phyloP scores from a whole-genome alignment of 2,888 invertebrate genomes.

The Pristionchus arcanus region DNA sequence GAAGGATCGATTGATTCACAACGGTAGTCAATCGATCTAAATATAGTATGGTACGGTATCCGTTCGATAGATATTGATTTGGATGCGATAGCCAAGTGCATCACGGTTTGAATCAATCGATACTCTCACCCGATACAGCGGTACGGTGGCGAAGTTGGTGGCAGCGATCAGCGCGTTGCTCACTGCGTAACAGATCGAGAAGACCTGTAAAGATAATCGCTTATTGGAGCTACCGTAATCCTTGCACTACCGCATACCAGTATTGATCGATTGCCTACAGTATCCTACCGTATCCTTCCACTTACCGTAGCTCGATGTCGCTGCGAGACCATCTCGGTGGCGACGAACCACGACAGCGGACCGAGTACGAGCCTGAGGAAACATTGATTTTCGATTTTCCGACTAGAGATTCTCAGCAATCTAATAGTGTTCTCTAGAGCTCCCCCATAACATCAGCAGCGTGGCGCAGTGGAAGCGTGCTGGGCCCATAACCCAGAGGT shows the following conservation, averaged over 20 bases:
- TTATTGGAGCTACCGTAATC: background rate
- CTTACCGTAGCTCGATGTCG: constrained; percentile 70
- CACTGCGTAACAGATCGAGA: constrained; percentile 74
- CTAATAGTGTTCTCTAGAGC: too few relatives aligned
- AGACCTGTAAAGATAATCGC: constrained; percentile 57
- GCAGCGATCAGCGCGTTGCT: constrained; percentile 72
- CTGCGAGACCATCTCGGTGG: constrained; percentile 74
- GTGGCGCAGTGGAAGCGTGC: constrained; percentile 90
- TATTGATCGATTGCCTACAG: background rate
- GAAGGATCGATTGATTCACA: too few relatives aligned
- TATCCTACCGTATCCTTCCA: background rate
- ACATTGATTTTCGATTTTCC: background rate
- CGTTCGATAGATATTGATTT: background rate
- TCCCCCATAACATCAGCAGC: constrained; percentile 83
- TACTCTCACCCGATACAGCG: constrained; percentile 66
- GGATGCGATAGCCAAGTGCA: too few relatives aligned
- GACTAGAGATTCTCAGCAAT: background rate
- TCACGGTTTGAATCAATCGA: background rate
- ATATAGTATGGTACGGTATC: too few relatives aligned
- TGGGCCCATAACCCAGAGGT: constrained; percentile 93
- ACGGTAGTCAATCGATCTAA: too few relatives aligned
- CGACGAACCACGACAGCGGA: constrained; percentile 74
- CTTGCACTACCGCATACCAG: background rate
- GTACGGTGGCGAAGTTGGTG: constrained; percentile 73
- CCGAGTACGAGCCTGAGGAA: constrained; percentile 70